Evolutionary conservation across 2,113 vertebrate species (phyloP).

Genomic region (Aleadryas rufinucha): DNA sequence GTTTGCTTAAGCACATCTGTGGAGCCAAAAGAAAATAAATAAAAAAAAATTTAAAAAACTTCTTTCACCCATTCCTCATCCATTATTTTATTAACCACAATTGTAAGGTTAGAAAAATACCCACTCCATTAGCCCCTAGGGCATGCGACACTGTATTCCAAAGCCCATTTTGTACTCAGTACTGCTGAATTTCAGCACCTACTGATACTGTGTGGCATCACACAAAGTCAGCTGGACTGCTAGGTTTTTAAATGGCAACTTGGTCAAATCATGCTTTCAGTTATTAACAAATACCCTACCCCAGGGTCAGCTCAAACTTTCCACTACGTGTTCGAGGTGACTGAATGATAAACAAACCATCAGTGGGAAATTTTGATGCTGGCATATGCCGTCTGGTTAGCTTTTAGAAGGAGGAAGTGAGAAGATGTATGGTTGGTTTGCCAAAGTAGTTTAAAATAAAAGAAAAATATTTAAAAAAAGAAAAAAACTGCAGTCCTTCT

Average conservation of each 20-base stretch:
- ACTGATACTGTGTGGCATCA: neutral
- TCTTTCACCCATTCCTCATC: neutral
- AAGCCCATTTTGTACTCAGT: neutral
- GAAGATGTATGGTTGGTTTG: neutral
- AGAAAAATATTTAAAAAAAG: neutral
- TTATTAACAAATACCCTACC: neutral
- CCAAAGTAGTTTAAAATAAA: neutral
- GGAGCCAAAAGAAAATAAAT: slow-evolving; percentile 14
- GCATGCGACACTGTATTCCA: neutral
- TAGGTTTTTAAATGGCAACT: neutral
- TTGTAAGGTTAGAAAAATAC: slow-evolving; percentile 28
- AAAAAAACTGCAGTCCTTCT: neutral
- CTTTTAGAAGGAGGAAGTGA: slow-evolving; percentile 16
- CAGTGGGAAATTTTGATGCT: slow-evolving; percentile 11
- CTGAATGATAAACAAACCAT: neutral
- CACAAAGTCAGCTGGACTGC: neutral
- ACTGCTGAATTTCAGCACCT: neutral
- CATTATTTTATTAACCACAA: slow-evolving; percentile 35
- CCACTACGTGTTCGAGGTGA: neutral
- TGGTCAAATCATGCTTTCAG: neutral
- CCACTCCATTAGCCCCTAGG: neutral
- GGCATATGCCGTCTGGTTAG: neutral
- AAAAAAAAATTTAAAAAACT: neutral
- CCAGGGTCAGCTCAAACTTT: neutral
- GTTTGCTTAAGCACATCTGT: slow-evolving; percentile 9